Base-by-base conservation (phyloP, 1,140 invertebrate species). In the Panagrolaimus sp. region DNA sequence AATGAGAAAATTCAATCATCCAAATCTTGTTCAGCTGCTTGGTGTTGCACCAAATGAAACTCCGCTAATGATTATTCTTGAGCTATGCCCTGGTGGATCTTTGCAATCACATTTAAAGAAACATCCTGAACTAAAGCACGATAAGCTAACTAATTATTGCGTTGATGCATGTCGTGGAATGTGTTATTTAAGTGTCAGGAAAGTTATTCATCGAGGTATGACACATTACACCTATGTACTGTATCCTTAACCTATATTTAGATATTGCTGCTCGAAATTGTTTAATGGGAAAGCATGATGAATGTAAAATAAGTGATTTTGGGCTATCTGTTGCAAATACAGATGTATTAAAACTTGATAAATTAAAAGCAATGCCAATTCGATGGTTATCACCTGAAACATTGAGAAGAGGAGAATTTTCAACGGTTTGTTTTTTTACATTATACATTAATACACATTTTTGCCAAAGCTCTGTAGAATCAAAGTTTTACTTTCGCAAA, bases 11-110 rank as follows among this genome's bases (percentile, higher is more conserved):
- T 64, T 64, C 13, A 64, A 64, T n/a, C 63, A 64, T 64, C 63
- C 63, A 38, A 64, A 64, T 43, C n/a, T 64, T 20, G 63, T 64
- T 5, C 23, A n/a, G 9, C 51, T 57, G 9, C n/a, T 57, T 13
- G 51, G 63, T 64, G 44, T 64, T 5, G 63, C 63, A 16, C 16
- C 44, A 14, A 43, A 64, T 44, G 31, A 44, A 46, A 46, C 38
- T 25, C 94, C 94, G 0, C 94, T 98, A 64, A 96, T 97, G 93
- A 96, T 98, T 79, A 92, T 97, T 25, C 96, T 97, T 93, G 94
- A 97, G 85, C 87, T 93, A 66, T 92, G 95, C 14, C 88, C 90
- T 74, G 91, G 91, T 91, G 84, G 69, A 11, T 71, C 67, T 14
- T 43, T 71, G 0, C 62, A 63, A 20, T 63, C 61, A 45, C 20